Conservation (phyloP, 2,113 vertebrate genomes). For the Lipotes vexillifer region DNA sequence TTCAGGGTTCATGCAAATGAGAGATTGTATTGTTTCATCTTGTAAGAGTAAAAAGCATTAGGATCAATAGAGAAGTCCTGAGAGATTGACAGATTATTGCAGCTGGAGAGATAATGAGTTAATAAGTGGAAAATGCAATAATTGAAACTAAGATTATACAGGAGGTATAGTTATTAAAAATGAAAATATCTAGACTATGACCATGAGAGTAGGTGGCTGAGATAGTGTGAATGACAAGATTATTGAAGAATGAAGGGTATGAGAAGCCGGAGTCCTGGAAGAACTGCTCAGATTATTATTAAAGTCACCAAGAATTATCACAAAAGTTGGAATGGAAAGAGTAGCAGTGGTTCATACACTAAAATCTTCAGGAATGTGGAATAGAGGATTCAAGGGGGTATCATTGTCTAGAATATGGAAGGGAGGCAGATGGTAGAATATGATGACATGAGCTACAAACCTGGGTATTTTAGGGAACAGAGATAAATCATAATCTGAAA, state of each 20-base stretch:
- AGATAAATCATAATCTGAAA: neutral
- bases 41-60: neutral
- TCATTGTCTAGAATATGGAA: neutral
- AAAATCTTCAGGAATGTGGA: neutral
- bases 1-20: neutral
- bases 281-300: neutral
- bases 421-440: neutral
- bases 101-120: neutral
- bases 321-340: neutral
- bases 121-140: neutral
- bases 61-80: neutral
- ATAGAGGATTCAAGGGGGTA: accelerated
- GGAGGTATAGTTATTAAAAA: neutral
- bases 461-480: neutral
- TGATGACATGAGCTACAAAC: neutral
- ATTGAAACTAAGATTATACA: neutral
- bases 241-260: neutral
- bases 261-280: neutral
- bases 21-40: neutral
- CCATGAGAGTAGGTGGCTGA: neutral
- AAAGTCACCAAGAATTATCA: neutral
- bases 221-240: neutral
- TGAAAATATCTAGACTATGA: neutral
- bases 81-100: neutral
- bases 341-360: neutral